Base-by-base conservation (phyloP, 2,113 vertebrate species). In the Antigone vipio region DNA sequence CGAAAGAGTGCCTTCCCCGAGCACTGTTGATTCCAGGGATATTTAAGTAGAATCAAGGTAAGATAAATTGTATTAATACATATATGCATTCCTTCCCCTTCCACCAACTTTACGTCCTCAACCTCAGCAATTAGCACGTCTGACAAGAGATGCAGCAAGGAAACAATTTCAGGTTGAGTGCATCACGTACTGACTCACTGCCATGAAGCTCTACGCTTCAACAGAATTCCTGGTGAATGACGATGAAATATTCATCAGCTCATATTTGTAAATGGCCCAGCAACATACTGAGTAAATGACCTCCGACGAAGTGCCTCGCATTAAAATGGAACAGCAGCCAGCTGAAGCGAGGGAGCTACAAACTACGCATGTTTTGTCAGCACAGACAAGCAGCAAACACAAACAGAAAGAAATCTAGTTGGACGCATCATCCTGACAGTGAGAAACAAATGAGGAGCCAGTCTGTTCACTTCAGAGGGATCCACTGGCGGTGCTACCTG, bases 171-270 rank as follows among this genome's bases (percentile, higher is more conserved):
- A 85, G 62, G 88, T 59, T 59, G 35, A 93, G n/a, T 30, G 45
- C 80, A 68, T 89, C 93, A 66, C 56, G 4, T 94, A 77, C 85
- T 53, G 92, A 94, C 77, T 92, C 75, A 26, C 64, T 62, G 85
- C 85, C 96, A 94, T 19, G 78, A 92, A 96, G 93, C 81, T 73
- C 81, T 45, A 85, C 63, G 45, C 89, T 97, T 96, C 81, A 74
- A 85, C 84, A 68, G 88, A 89, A 96, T 94, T 98, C 97, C 94
- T 81, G 63, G 93, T 68, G 93, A 90, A 97, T 15, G 1, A 83
- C 32, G 2, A 97, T 98, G 97, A 98, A 98, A 98, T 96, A 98
- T 98, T 97, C 96, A 98, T 97, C 95, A 95, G 94, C 88, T 85
- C 89, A 74, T 89, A 90, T 97, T 96, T 83, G 81, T 94, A 97